Conservation (phyloP, 2,797 vertebrate species). For the Galago senegalensis region DNA sequence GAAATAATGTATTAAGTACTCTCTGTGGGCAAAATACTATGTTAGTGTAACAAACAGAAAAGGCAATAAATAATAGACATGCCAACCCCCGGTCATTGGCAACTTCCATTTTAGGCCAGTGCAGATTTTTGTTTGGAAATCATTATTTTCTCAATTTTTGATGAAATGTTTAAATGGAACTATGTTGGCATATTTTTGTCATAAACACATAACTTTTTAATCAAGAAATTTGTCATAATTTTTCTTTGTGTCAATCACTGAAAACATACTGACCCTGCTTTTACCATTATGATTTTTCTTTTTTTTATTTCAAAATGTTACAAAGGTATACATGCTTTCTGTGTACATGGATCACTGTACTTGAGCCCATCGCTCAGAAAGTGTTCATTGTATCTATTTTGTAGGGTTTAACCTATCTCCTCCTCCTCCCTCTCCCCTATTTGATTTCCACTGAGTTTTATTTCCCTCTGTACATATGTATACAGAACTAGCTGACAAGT, state of each 20-base stretch:
- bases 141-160: neutral
- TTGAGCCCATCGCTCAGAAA: too few relatives aligned
- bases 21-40: neutral
- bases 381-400: too few relatives aligned
- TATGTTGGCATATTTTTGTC: neutral
- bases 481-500: too few relatives aligned
- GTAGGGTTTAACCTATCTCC: too few relatives aligned
- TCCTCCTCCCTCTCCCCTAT: too few relatives aligned
- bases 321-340: too few relatives aligned
- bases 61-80: neutral
- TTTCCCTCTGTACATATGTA: too few relatives aligned
- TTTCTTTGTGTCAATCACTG: slow-evolving; percentile 51
- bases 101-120: slow-evolving; percentile 15
- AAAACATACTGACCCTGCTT: slow-evolving; percentile 63
- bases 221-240: slow-evolving; percentile 41
- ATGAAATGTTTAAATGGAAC: slow-evolving; percentile 52
- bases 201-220: slow-evolving; percentile 21
- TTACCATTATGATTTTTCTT: slow-evolving; percentile 44
- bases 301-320: too few relatives aligned
- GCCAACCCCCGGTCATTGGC: neutral
- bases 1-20: slow-evolving; percentile 10
- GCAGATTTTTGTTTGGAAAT: neutral
- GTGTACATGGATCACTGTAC: too few relatives aligned
- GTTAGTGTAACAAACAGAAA: neutral
- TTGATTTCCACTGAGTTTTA: too few relatives aligned